phyloP scores from a whole-genome alignment of 1,140 invertebrate genomes.

The Drosophila kepulauana region DNA sequence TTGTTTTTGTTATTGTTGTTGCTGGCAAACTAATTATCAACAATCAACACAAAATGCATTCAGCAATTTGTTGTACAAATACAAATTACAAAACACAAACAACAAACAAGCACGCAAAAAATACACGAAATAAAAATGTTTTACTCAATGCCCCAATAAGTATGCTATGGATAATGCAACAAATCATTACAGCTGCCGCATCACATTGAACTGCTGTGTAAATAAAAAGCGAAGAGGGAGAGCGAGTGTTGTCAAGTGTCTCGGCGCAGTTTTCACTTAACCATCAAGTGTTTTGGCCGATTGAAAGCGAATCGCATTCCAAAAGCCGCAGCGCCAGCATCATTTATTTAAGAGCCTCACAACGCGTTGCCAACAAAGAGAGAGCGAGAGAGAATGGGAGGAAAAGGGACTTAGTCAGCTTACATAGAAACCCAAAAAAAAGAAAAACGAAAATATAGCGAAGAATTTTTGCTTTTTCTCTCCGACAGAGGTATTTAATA shows the following conservation, averaged over 20 bases:
- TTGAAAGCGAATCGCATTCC: conserved; percentile 58
- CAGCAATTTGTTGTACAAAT: conserved; percentile 28
- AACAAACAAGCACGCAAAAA: background rate
- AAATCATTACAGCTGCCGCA: conserved; percentile 57
- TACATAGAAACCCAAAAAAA: conserved; percentile 9
- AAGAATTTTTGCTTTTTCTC: conserved; percentile 7
- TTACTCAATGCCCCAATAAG: conserved; percentile 6
- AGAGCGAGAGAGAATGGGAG: no score
- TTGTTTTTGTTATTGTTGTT: conserved; percentile 22
- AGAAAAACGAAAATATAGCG: no score
- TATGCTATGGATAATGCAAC: conserved; percentile 46
- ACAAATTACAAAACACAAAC: conserved; percentile 10
- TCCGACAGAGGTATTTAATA: conserved; percentile 61
- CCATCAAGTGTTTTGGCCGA: conserved; percentile 51
- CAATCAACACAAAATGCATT: conserved; percentile 46
- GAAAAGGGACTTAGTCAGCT: conserved; percentile 25
- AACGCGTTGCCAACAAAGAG: background rate
- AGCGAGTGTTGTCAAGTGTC: conserved; percentile 17
- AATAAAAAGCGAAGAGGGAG: background rate
- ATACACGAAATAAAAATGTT: conserved; percentile 10
- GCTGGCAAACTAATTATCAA: conserved; percentile 62
- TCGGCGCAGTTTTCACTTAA: conserved; percentile 44
- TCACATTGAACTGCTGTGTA: conserved; percentile 24
- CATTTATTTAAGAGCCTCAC: conserved; percentile 67
- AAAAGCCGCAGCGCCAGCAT: conserved; percentile 72